Evolutionary conservation across 2,797 vertebrate species (phyloP), one percentile per base, ranked within the genome.

Genomic region (Petrocephalus sullivani): DNA sequence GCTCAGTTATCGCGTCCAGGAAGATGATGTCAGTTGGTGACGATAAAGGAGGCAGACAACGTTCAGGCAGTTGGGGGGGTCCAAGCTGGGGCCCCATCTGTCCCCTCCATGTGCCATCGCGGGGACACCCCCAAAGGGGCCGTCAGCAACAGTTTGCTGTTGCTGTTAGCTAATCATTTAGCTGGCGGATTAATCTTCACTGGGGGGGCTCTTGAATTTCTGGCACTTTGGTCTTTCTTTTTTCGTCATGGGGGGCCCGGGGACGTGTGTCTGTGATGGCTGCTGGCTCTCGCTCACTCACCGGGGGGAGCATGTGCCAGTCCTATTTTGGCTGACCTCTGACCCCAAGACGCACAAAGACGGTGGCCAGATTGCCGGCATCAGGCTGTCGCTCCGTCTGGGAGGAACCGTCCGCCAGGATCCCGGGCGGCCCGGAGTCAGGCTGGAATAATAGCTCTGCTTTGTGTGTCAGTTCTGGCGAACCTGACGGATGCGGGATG

Each of bases 361-460:
- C 14, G 49, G 46, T 7, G 49, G 19, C 19, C n/a, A 12, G 1
- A 85, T 54, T 1, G 8, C 21, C 51, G 78, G 84, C 23, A 28
- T 58, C 54, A 58, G 54, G 19, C 53, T 85, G 84, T 37, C 23
- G 4, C n/a, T 57, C 51, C 21, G 51, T 54, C 83, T 49, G 16
- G 56, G 56, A 64, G 12, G 14, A n/a, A 4, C 12, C 21, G 9
- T 37, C 33, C 7, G 12, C 23, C 56, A 37, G 33, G 16, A 57
- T 60, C 10, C 8, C 33, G 9, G 49, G 12, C 16, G 64, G 33
- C 28, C 54, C 7, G 61, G 61, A 91, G 88, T 87, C 89, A 88
- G 87, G 87, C 87, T 91, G 91, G 91, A 92, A 92, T 91, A 91
- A 92, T 93, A 89, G 90, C 91, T 90, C 89, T 88, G 92, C 92